Evolutionary conservation across 2,797 vertebrate genomes (phyloP).

Genomic region (Anabas testudineus): DNA sequence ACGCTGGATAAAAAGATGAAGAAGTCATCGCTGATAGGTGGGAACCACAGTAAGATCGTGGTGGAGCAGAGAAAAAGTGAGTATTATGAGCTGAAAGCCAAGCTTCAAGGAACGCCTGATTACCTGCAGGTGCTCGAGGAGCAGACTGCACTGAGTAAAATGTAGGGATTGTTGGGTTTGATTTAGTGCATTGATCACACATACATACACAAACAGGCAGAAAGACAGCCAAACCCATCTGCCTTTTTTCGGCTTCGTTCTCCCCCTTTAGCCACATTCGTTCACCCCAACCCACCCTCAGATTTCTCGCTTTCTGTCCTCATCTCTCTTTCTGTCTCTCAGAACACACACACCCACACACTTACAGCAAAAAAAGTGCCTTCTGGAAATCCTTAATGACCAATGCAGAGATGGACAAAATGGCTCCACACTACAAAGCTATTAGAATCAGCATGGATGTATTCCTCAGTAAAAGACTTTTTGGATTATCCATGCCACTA

Average conservation of each 20-base stretch:
- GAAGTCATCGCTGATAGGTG: constrained; percentile 95
- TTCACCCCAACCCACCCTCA: constrained; percentile 19
- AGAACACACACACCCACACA: constrained; percentile 65
- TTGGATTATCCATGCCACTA: constrained; percentile 78
- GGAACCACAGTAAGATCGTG: constrained; percentile 98
- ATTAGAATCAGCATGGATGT: constrained; percentile 79
- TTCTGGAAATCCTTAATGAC: constrained; percentile 95
- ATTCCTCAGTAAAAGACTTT: constrained; percentile 74
- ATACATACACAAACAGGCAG: constrained; percentile 47
- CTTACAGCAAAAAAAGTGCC: constrained; percentile 94
- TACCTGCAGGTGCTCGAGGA: constrained; percentile 99
- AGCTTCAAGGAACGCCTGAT: constrained; percentile 98
- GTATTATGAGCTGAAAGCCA: constrained; percentile 98
- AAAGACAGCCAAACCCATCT: constrained; percentile 61
- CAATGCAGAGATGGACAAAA: constrained; percentile 94
- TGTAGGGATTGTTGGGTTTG: constrained; percentile 85
- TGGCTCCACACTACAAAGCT: constrained; percentile 81
- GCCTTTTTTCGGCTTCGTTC: constrained; percentile 51
- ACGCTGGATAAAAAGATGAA: constrained; percentile 95
- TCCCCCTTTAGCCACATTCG: constrained; percentile 25
- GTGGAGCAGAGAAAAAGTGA: constrained; percentile 98
- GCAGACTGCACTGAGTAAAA: constrained; percentile 98
- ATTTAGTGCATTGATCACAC: constrained; percentile 63
- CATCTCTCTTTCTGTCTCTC: constrained; percentile 32
- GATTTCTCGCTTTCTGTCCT: constrained; percentile 41